Conservation (phyloP, 2,888 invertebrate species). For the Lacanobia oleracea region DNA sequence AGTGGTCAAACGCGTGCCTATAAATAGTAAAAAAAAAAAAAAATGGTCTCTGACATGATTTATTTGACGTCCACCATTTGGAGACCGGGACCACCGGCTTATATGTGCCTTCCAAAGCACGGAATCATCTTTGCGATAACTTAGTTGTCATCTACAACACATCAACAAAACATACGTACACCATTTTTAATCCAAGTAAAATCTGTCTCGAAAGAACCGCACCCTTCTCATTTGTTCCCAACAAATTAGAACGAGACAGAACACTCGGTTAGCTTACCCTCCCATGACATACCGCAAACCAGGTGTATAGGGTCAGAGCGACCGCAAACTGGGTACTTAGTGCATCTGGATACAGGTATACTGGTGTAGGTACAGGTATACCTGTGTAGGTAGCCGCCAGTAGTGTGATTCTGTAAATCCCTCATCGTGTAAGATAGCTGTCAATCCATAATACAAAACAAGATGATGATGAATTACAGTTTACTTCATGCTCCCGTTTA, state of each 20-base stretch:
- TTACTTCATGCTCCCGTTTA: too few species aligned
- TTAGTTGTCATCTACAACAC: too few species aligned
- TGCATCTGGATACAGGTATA: constrained; percentile 1
- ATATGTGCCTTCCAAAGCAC: too few species aligned
- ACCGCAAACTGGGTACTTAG: constrained; percentile 42
- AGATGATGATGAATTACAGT: too few species aligned
- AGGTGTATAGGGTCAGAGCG: constrained; percentile 42
- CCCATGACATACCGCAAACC: constrained; percentile 38
- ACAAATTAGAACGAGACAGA: constrained; percentile 33
- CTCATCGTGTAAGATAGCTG: neutral
- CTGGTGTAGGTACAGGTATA: neutral
- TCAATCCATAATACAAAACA: too few species aligned
- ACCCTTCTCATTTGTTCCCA: constrained; percentile 28
- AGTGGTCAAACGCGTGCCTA: too few species aligned
- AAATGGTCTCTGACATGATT: too few species aligned
- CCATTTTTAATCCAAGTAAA: neutral
- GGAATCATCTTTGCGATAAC: too few species aligned
- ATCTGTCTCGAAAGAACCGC: constrained; percentile 11
- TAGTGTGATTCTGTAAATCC: too few species aligned
- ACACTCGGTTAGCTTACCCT: constrained; percentile 6
- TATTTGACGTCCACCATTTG: too few species aligned
- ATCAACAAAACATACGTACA: neutral
- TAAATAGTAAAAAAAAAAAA: too few species aligned
- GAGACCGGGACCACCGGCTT: too few species aligned
- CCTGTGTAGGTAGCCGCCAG: neutral